Conservation (phyloP, 2,113 vertebrate species). For the Urocitellus parryii region DNA sequence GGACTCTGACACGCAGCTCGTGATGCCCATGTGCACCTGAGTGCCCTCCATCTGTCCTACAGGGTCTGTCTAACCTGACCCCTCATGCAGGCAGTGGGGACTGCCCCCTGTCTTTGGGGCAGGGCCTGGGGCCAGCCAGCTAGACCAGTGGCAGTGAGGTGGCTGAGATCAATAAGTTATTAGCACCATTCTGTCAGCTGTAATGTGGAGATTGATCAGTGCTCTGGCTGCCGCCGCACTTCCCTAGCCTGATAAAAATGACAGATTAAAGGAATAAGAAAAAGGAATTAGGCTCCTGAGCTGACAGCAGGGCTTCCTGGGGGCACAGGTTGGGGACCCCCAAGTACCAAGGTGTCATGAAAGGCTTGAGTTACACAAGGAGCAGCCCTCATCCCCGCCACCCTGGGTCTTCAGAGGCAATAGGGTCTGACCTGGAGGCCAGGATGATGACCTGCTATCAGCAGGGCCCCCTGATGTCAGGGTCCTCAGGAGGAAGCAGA, state of each 20-base stretch:
- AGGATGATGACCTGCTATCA: no score
- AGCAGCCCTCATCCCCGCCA: no score
- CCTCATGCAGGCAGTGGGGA: neutral
- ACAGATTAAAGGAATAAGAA: constrained; percentile 98
- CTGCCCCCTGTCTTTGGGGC: neutral
- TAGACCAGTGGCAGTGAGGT: constrained; percentile 84
- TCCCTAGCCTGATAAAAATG: constrained; percentile 98
- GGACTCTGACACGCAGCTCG: neutral
- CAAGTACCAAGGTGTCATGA: neutral
- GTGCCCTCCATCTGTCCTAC: no score
- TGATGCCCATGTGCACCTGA: neutral
- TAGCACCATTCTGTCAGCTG: constrained; percentile 99
- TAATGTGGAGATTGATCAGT: constrained; percentile 99
- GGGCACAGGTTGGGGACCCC: neutral
- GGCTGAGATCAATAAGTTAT: constrained; percentile 98
- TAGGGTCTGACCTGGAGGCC: no score
- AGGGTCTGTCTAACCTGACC: neutral
- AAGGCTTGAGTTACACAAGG: no score
- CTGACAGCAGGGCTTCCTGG: neutral
- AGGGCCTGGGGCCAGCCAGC: constrained; percentile 6
- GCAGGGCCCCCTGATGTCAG: no score
- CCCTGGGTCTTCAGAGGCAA: no score
- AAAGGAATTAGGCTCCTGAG: constrained; percentile 92
- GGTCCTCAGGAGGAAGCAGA: no score
- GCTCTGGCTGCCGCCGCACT: constrained; percentile 90